These are phyloP conservation scores for Fundulus diaphanus DNA, from an alignment of 2,797 vertebrate species.

Conservation along the genomic window DNA sequence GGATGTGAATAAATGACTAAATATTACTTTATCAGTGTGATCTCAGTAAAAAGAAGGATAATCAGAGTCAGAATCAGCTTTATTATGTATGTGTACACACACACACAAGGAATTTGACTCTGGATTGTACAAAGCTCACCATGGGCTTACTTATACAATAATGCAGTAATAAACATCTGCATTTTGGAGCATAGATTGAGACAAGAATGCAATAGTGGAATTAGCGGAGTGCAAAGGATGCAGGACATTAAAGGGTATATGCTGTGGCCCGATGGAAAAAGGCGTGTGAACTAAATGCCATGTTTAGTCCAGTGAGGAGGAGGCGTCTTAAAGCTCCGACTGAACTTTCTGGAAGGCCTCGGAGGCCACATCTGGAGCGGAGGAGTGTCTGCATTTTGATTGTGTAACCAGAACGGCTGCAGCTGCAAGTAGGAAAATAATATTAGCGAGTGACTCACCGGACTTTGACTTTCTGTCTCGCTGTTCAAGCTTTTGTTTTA, in stretches of 20 bases:
- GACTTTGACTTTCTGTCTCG: background rate
- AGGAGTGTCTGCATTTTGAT: constrained; percentile 36
- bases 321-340: background rate
- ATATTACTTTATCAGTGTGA: background rate
- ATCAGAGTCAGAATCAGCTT: no score
- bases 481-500: background rate
- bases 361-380: constrained; percentile 45
- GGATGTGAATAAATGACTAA: no score
- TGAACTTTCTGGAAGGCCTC: constrained; percentile 22
- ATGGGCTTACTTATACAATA: no score
- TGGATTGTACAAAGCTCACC: no score
- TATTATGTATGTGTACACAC: no score
- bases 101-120: no score
- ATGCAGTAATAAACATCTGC: no score
- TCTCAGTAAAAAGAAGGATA: background rate
- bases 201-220: no score
- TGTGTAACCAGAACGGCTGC: constrained; percentile 64
- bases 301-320: background rate
- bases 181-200: no score
- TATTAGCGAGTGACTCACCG: background rate
- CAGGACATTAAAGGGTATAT: background rate
- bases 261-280: background rate
- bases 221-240: no score
- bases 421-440: constrained; percentile 33
- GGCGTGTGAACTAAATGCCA: background rate